phyloP scores from a whole-genome alignment of 2,888 invertebrate genomes.

The Tribolium freemani region DNA sequence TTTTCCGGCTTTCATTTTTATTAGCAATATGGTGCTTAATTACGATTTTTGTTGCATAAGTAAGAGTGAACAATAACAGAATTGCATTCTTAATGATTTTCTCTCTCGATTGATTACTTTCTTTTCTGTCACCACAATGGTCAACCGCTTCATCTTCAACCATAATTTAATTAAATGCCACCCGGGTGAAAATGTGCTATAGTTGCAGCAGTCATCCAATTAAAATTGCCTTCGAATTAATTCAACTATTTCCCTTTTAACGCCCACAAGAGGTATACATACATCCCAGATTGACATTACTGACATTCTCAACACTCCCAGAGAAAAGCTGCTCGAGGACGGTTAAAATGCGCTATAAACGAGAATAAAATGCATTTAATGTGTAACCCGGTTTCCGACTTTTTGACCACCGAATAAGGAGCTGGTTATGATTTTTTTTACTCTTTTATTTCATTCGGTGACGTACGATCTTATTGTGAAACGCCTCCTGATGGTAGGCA shows the following conservation, averaged over 20 bases:
- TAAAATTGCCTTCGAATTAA: conserved; percentile 12
- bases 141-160: neutral
- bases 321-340: conserved; percentile 29
- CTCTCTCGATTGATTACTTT: neutral
- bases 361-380: conserved; percentile 16
- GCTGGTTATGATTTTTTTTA: conserved; percentile 1
- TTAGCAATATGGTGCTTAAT: neutral
- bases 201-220: conserved; percentile 6
- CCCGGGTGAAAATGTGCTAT: neutral
- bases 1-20: conserved; percentile 1
- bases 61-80: neutral
- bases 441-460: neutral
- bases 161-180: neutral
- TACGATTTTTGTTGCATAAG: conserved; percentile 12
- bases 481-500: neutral
- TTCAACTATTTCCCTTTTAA: conserved; percentile 22
- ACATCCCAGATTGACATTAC: conserved; percentile 38
- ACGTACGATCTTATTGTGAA: conserved; percentile 3
- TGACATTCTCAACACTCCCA: conserved; percentile 42
- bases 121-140: neutral
- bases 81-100: conserved; percentile 1
- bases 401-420: neutral
- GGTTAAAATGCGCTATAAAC: neutral
- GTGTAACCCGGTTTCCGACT: conserved; percentile 20
- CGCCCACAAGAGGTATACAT: conserved; percentile 20